These are phyloP conservation scores for Thecocarcelia acutangulata DNA, from an alignment of 2,888 invertebrate species.

Conservation along the genomic window DNA sequence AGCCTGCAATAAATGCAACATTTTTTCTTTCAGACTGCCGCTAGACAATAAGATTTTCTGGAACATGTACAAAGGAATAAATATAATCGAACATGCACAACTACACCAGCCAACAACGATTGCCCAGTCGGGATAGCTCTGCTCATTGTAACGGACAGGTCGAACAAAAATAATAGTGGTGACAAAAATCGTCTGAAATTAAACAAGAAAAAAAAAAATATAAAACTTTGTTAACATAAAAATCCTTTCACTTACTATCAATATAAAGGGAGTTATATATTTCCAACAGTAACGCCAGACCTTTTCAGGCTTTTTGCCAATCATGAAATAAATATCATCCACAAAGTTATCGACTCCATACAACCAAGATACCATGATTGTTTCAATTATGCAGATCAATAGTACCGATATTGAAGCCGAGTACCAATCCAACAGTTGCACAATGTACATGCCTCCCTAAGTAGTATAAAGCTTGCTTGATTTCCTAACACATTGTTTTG, in stretches of 20 bases:
- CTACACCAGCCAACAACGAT: constrained; percentile 85
- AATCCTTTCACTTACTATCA: constrained; percentile 83
- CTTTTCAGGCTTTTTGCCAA: constrained; percentile 83
- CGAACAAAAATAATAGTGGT: constrained; percentile 85
- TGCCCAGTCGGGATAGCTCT: constrained; percentile 84
- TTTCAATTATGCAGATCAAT: constrained; percentile 89
- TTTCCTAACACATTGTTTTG: too few species aligned
- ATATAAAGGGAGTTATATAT: constrained; percentile 86
- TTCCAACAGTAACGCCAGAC: constrained; percentile 89
- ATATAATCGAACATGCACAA: constrained; percentile 87
- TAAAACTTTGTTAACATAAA: not conserved
- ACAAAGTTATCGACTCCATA: constrained; percentile 87
- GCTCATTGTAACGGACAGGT: constrained; percentile 82
- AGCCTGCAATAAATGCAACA: constrained; percentile 79
- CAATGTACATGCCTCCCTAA: constrained; percentile 92
- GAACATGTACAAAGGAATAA: constrained; percentile 87
- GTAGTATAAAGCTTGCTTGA: not conserved
- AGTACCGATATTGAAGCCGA: constrained; percentile 92
- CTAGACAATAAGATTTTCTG: constrained; percentile 82
- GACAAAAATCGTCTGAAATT: constrained; percentile 85
- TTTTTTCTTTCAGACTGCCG: constrained; percentile 74
- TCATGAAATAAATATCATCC: constrained; percentile 88
- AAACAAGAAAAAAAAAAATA: not conserved
- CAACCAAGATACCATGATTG: constrained; percentile 90
- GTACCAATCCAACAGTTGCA: constrained; percentile 92